Evolutionary conservation across 2,113 vertebrate genomes (phyloP).

Genomic region (Rhipidura dahli): DNA sequence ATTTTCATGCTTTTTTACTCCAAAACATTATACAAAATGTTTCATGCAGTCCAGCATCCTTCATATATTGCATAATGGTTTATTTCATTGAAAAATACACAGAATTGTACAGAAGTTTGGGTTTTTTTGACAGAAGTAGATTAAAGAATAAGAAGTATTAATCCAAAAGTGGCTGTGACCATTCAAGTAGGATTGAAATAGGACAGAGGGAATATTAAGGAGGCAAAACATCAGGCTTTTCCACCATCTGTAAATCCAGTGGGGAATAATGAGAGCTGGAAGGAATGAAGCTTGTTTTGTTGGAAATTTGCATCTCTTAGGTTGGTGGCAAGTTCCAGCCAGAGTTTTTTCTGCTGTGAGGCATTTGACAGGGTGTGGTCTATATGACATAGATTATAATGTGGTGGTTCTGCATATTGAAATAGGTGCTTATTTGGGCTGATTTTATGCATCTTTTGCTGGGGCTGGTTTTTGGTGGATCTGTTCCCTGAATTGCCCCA

Average conservation of each 20-base stretch:
- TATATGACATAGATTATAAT: neutral
- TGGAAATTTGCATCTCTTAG: neutral
- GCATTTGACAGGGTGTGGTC: neutral
- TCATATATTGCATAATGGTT: neutral
- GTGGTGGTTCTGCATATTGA: neutral
- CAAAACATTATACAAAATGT: neutral
- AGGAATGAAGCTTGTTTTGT: neutral
- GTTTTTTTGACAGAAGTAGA: neutral
- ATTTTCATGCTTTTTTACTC: neutral
- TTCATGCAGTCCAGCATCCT: neutral
- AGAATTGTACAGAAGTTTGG: neutral
- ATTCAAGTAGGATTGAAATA: neutral
- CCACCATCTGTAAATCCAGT: neutral
- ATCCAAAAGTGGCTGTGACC: neutral
- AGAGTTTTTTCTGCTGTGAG: neutral
- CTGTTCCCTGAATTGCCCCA: neutral
- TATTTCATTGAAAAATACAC: neutral
- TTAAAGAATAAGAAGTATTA: neutral
- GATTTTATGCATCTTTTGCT: neutral
- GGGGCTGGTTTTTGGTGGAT: neutral
- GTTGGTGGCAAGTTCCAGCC: neutral
- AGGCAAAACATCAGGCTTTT: neutral
- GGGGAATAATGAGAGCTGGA: neutral
- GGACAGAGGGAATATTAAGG: neutral
- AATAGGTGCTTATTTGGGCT: neutral